phyloP scores from a whole-genome alignment of 1,140 invertebrate species.

The Holotrichia oblita region DNA sequence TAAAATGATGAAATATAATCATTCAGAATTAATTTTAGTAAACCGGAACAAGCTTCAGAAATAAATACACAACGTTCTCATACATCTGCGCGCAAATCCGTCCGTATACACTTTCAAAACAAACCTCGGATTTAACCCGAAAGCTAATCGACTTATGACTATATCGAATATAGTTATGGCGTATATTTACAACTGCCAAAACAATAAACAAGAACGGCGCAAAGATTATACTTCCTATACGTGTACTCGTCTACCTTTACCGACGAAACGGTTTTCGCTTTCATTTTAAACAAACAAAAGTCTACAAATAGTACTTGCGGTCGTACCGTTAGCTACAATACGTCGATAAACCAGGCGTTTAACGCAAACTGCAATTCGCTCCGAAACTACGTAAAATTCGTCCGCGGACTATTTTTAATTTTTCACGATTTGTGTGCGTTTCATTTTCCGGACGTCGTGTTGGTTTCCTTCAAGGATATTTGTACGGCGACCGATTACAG shows the following conservation, averaged over 20 bases:
- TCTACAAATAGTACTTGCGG: neutral
- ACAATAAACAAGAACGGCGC: neutral
- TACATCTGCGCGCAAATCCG: neutral
- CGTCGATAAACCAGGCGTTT: neutral
- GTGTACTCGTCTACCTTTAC: neutral
- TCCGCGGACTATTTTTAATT: neutral
- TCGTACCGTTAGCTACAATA: neutral
- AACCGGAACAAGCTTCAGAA: neutral
- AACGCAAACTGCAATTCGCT: conserved; percentile 8
- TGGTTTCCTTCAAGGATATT: neutral
- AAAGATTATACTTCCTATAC: neutral
- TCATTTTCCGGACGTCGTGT: neutral
- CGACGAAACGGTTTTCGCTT: neutral
- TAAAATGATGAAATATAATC: conserved; percentile 16
- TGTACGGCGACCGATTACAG: neutral
- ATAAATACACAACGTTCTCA: neutral
- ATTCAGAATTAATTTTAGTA: neutral
- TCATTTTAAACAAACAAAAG: neutral
- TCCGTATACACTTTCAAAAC: neutral
- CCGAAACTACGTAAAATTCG: conserved; percentile 6
- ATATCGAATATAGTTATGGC: neutral
- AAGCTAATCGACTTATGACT: neutral
- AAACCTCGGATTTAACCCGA: neutral
- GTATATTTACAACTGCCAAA: neutral
- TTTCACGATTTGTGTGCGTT: neutral